Evolutionary conservation across 2,797 vertebrate species (phyloP).

Genomic region (Echiichthys vipera): DNA sequence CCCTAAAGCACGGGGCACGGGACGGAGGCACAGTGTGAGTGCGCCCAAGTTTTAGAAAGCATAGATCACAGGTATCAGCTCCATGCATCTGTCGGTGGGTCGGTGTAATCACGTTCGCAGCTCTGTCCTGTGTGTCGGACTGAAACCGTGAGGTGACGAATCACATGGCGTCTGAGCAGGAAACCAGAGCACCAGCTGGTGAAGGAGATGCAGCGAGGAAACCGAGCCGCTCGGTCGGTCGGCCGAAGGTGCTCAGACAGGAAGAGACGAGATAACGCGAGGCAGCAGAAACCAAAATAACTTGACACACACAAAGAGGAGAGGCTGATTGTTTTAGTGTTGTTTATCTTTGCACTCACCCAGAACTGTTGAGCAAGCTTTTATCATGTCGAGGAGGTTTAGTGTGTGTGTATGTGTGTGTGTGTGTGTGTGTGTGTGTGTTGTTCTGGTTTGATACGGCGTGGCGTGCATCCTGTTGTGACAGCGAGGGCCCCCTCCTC

Average conservation of each 20-base stretch:
- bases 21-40: too few relatives aligned
- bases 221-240: background rate
- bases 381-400: slow-evolving; percentile 7
- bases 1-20: too few relatives aligned
- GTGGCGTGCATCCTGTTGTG: slow-evolving; percentile 74
- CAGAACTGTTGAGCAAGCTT: slow-evolving; percentile 38
- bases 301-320: background rate
- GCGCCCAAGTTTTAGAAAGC: too few relatives aligned
- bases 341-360: slow-evolving; percentile 23
- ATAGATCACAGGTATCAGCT: too few relatives aligned
- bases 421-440: too few relatives aligned
- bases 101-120: too few relatives aligned
- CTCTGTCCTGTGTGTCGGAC: too few relatives aligned
- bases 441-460: slow-evolving; percentile 51
- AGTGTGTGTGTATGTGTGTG: slow-evolving; percentile 48
- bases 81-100: too few relatives aligned
- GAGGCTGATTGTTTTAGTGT: background rate
- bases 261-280: background rate
- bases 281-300: slow-evolving; percentile 9
- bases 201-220: background rate
- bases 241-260: background rate
- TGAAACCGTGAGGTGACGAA: slow-evolving; percentile 2
- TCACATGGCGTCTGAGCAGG: slow-evolving; percentile 30
- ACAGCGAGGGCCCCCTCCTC: slow-evolving; percentile 51
- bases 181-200: slow-evolving; percentile 35